Conservation (phyloP, 2,797 vertebrate species). For the Otolemur crassicaudatus region DNA sequence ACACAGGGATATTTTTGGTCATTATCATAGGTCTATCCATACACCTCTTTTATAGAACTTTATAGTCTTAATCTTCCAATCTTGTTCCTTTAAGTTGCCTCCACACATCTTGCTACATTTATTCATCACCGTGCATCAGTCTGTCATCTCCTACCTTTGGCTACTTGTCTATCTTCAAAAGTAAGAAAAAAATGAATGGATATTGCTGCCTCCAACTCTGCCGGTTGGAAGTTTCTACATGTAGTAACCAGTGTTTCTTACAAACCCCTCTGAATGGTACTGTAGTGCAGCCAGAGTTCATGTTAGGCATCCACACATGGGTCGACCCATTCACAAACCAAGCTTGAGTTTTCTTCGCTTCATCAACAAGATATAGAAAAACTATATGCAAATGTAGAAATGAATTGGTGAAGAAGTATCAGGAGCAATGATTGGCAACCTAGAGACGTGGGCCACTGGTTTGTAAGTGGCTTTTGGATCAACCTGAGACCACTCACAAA, state of each 20-base stretch:
- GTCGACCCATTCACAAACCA: not conserved
- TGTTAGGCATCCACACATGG: not conserved
- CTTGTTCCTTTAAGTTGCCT: not conserved
- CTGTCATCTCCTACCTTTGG: not conserved
- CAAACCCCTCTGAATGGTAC: not conserved
- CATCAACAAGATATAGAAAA: not conserved
- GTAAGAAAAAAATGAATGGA: not conserved
- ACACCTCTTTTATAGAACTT: not conserved
- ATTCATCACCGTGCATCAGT: not conserved
- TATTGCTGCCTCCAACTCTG: not conserved
- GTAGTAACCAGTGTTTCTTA: not conserved
- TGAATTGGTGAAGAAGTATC: not conserved
- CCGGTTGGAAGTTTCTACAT: not conserved
- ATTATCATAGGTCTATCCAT: not conserved
- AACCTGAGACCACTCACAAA: not conserved
- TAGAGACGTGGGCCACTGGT: not conserved
- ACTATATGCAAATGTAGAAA: not conserved
- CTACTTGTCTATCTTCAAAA: not conserved
- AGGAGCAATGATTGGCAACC: not conserved
- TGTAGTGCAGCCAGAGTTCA: not conserved
- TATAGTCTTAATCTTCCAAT: not conserved
- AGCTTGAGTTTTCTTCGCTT: not conserved
- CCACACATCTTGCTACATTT: not conserved
- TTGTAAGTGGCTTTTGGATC: not conserved
- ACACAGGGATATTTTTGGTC: not conserved